phyloP scores from a whole-genome alignment of 2,888 invertebrate genomes.

The Lumbricus terrestris region DNA sequence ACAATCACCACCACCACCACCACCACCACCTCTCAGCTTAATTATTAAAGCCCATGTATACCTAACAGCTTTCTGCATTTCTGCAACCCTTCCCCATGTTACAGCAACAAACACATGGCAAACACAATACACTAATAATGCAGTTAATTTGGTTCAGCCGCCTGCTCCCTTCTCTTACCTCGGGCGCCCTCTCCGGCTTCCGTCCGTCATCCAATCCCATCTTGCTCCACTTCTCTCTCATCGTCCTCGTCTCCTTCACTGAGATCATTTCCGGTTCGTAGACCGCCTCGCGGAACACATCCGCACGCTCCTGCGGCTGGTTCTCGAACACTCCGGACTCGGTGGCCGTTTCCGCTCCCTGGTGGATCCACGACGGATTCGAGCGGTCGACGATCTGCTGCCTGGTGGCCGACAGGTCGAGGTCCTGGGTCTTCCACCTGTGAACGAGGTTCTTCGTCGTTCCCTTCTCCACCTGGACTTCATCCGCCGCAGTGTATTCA shows the following conservation, averaged over 20 bases:
- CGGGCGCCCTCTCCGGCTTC: neutral
- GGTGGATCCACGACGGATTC: conserved; percentile 33
- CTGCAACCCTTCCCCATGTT: no score
- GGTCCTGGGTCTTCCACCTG: conserved; percentile 31
- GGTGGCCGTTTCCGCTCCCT: conserved; percentile 34
- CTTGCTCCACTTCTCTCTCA: conserved; percentile 25
- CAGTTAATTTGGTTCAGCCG: neutral
- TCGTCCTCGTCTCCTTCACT: conserved; percentile 23
- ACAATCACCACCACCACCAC: neutral
- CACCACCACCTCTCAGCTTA: no score
- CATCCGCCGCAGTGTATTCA: conserved; percentile 5
- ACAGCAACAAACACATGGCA: no score
- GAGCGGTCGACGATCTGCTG: neutral
- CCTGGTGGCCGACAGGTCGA: conserved; percentile 19
- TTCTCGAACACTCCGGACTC: conserved; percentile 41
- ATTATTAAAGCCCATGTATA: no score
- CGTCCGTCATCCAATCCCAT: conserved; percentile 19
- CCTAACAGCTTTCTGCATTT: no score
- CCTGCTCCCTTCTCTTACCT: neutral
- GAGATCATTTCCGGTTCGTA: conserved; percentile 29
- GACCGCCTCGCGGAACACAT: conserved; percentile 37
- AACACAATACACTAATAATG: neutral
- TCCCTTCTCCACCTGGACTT: conserved; percentile 24
- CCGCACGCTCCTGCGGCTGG: conserved; percentile 33
- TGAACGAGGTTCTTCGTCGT: conserved; percentile 31